These are phyloP conservation scores for Mongoloraphidia duomilia DNA, from an alignment of 2,888 invertebrate genomes.

Conservation along the genomic window DNA sequence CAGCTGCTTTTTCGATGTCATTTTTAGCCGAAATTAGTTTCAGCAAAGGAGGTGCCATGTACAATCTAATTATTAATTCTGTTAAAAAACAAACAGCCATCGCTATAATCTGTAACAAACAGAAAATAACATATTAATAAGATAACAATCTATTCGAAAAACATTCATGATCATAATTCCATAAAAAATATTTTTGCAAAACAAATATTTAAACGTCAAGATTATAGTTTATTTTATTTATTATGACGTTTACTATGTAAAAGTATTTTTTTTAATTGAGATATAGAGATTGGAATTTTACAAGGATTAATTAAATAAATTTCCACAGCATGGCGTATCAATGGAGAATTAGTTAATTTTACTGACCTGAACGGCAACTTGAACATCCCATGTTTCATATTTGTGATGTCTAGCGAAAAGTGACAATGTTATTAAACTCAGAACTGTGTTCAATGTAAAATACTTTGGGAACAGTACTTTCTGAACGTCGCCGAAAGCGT, in stretches of 20 bases:
- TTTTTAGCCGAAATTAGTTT: conserved; percentile 60
- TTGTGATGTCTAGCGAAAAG: conserved; percentile 54
- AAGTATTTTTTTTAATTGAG: too few relatives aligned
- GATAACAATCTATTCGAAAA: not conserved
- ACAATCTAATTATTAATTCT: conserved; percentile 61
- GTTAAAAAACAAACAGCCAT: conserved; percentile 53
- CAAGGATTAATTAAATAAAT: conserved; percentile 31
- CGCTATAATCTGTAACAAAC: conserved; percentile 44
- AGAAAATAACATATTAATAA: conserved; percentile 7
- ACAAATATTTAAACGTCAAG: not conserved
- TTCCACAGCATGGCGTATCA: conserved; percentile 20
- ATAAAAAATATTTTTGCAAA: not conserved
- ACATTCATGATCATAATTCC: conserved; percentile 1
- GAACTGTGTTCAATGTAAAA: conserved; percentile 61
- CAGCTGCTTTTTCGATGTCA: conserved; percentile 57
- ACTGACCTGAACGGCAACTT: conserved; percentile 37
- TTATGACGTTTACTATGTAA: too few relatives aligned
- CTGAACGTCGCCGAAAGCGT: conserved; percentile 78
- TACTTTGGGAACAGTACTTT: conserved; percentile 76
- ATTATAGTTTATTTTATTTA: too few relatives aligned
- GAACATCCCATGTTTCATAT: conserved; percentile 29
- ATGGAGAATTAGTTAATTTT: conserved; percentile 5
- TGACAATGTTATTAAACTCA: conserved; percentile 58
- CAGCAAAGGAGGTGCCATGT: conserved; percentile 60
- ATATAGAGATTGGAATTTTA: conserved; percentile 27